These are phyloP conservation scores for Thereva unica DNA, from an alignment of 2,888 invertebrate species.

Conservation along the genomic window DNA sequence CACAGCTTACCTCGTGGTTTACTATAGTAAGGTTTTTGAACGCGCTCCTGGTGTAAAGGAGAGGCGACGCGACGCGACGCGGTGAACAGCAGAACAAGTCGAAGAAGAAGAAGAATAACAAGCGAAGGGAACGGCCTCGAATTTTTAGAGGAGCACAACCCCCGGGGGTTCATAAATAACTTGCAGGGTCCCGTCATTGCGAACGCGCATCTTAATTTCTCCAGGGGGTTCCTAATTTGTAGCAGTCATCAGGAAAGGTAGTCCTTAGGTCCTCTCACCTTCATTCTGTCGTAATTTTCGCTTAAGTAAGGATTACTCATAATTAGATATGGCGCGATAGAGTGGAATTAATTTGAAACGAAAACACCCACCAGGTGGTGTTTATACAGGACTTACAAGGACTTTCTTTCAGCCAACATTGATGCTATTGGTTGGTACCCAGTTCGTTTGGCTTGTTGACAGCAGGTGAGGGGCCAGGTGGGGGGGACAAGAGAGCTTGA, in stretches of 20 bases:
- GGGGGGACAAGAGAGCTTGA: no score
- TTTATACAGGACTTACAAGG: no score
- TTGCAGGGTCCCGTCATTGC: slow-evolving; percentile 16
- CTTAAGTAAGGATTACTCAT: slow-evolving; percentile 26
- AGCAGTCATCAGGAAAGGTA: slow-evolving; percentile 22
- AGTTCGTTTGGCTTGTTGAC: no score
- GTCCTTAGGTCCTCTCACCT: background rate
- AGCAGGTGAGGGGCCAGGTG: no score
- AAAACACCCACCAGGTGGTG: no score
- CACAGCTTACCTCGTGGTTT: no score
- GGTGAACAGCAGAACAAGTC: background rate
- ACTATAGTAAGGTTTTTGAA: no score
- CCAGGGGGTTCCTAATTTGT: slow-evolving; percentile 29
- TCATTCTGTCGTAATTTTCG: slow-evolving; percentile 18
- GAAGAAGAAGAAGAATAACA: no score
- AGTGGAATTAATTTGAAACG: slow-evolving; percentile 1
- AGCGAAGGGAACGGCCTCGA: background rate
- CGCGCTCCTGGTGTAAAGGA: slow-evolving; percentile 15
- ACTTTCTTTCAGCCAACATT: no score
- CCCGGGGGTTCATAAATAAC: slow-evolving; percentile 33
- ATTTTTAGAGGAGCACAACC: slow-evolving; percentile 16
- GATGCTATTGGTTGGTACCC: no score
- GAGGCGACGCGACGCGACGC: slow-evolving; percentile 4
- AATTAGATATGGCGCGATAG: slow-evolving; percentile 31
- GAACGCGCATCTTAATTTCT: slow-evolving; percentile 37